Percentiles rank a stretch among this genome's conserved stretches.
Evolutionary conservation across 2,113 vertebrate genomes (phyloP).

Genomic region (Pitta sordida): DNA sequence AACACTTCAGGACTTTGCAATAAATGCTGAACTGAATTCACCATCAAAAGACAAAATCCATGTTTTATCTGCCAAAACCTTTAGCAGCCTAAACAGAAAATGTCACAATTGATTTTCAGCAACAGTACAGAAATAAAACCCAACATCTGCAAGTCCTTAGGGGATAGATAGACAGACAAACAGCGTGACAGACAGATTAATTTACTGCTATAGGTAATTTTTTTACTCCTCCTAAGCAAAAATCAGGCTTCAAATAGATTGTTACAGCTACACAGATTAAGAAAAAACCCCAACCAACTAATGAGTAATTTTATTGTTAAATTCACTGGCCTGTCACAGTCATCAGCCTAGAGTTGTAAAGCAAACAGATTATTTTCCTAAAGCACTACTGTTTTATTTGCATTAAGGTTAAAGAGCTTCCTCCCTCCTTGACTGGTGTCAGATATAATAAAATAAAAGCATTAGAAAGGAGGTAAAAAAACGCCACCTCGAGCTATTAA

Average conservation of each 20-base stretch:
- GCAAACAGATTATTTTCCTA: not conserved
- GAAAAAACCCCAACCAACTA: not conserved
- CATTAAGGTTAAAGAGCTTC: conserved; percentile 25
- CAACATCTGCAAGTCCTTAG: conserved; percentile 41
- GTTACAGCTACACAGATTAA: conserved; percentile 3
- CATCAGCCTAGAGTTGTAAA: not conserved
- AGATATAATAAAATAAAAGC: conserved; percentile 34
- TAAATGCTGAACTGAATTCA: conserved; percentile 51
- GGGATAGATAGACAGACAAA: conserved; percentile 36
- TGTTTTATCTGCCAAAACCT: conserved; percentile 62
- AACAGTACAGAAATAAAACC: conserved; percentile 9
- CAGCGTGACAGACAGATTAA: conserved; percentile 4
- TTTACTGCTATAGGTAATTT: conserved; percentile 20
- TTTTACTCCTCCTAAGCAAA: conserved; percentile 17
- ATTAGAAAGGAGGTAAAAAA: not conserved
- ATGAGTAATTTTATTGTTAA: conserved; percentile 26
- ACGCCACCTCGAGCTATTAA: not conserved
- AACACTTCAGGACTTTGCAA: conserved; percentile 28
- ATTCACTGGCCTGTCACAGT: not conserved
- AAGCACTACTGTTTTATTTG: conserved; percentile 24
- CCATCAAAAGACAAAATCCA: conserved; percentile 64
- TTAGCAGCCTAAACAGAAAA: conserved; percentile 61
- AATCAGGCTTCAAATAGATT: conserved; percentile 2
- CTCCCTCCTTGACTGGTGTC: conserved; percentile 2
- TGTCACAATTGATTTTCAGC: conserved; percentile 61